Evolutionary conservation across 2,113 vertebrate genomes (phyloP).

Genomic region (Ranitomeya variabilis): DNA sequence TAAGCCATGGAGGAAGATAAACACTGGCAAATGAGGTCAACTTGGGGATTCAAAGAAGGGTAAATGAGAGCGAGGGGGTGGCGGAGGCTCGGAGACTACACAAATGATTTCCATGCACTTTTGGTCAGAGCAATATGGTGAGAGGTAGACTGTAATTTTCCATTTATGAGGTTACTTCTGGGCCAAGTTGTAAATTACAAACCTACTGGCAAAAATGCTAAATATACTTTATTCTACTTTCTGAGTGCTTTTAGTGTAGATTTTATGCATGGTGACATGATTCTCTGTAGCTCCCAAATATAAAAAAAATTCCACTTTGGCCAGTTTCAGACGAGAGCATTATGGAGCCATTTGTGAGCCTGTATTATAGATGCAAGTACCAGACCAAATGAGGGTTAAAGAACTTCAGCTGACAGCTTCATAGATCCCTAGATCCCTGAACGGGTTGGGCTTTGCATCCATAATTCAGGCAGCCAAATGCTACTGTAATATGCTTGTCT

Average conservation of each 20-base stretch:
- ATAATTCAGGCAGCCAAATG: no score
- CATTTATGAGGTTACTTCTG: neutral
- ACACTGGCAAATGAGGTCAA: conserved; percentile 11
- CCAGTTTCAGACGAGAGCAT: no score
- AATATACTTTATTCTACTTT: neutral
- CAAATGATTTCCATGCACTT: neutral
- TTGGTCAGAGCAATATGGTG: neutral
- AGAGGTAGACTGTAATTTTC: neutral
- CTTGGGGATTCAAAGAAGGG: neutral
- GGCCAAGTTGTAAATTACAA: neutral
- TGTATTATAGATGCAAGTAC: no score
- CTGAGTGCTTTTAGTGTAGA: neutral
- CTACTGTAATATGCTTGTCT: no score
- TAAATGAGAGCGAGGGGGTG: neutral
- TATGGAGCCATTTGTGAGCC: no score
- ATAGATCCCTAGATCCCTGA: no score
- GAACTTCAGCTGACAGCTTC: no score
- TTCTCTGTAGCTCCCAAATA: neutral
- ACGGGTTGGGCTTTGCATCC: no score
- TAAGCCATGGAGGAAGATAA: neutral
- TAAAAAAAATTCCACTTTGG: no score
- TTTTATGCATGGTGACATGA: neutral
- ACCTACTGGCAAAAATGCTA: neutral
- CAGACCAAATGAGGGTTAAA: no score
- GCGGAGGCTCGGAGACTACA: neutral